A percentile compares a stretch with the other conserved stretches of the same genome.
Conservation (phyloP, 2,797 vertebrate species). For the Cirrhinus molitorella region DNA sequence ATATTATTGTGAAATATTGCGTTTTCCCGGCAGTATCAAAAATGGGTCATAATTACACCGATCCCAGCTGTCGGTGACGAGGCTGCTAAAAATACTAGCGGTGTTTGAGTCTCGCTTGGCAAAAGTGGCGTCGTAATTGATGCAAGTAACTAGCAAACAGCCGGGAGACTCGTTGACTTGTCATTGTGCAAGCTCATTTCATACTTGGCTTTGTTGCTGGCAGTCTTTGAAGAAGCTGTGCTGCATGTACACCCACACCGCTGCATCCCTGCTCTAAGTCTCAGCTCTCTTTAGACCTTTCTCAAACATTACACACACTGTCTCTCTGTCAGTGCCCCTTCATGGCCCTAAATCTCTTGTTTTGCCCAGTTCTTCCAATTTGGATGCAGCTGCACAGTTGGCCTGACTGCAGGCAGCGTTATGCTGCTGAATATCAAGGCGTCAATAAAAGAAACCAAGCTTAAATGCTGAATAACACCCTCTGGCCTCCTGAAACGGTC, state of each 20-base stretch:
- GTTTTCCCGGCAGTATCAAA: neutral
- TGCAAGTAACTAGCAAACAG: constrained; percentile 45
- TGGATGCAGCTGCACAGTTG: constrained; percentile 25
- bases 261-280: constrained; percentile 40
- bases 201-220: constrained; percentile 59
- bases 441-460: neutral
- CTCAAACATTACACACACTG: constrained; percentile 18
- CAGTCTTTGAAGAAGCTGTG: constrained; percentile 60
- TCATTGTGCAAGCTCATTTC: constrained; percentile 54
- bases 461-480: constrained; percentile 40
- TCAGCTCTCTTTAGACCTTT: constrained; percentile 44
- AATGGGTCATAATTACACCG: neutral
- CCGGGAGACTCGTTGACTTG: constrained; percentile 43
- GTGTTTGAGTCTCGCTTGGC: constrained; percentile 22
- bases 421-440: constrained; percentile 20
- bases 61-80: neutral
- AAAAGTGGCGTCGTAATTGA: constrained; percentile 39
- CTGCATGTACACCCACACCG: constrained; percentile 62
- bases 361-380: constrained; percentile 50
- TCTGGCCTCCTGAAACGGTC: constrained; percentile 46
- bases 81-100: constrained; percentile 11
- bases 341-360: constrained; percentile 35
- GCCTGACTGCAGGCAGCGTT: constrained; percentile 20
- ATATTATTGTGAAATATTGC: neutral
- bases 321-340: constrained; percentile 46